Evolutionary conservation across 2,888 invertebrate genomes (phyloP), one percentile per base, ranked within the genome.

Genomic region (Dione juno): DNA sequence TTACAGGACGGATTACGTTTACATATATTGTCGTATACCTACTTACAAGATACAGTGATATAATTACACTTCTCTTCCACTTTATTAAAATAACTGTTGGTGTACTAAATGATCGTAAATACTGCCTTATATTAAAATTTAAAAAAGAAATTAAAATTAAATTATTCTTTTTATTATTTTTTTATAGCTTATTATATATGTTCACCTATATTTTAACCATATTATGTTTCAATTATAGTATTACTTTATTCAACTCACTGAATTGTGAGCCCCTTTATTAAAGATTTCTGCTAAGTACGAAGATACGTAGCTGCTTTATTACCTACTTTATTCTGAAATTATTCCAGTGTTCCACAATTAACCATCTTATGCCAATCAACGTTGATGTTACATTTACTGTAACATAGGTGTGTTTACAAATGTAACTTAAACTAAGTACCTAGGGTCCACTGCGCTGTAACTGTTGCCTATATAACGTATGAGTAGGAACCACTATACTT

Each of bases 381-480:
- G 28, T 10, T 28, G 28, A 43, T 43, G 9, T 16, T 8, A 45
- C 19, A 41, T 16, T 40, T 37, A 63, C 28, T 54, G 53, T 19
- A 37, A 64, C 35, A 28, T 43, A 35, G n/a, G n/a, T 66, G 66
- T 28, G n/a, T 64, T 41, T 68, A 66, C 41, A 64, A 66, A 53
- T 69, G 43, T 75, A 76, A 71, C 71, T 72, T 77, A 77, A 76
- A 75, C 69, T 84, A 84, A 85, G 80, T 82, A 84, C 77, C 80
- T 86, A 84, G 86, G 86, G 86, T 86, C 86, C 86, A 86, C 82
- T 82, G 79, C 80, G 80, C 82, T 79, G 79, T 85, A 84, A 81
- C 76, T 79, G 79, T 80, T 79, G 78, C 80, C 79, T 84, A 82
- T 78, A 76, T 81, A 78, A 81, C 77, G 73, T 82, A 78, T 80